Evolutionary conservation across 2,797 vertebrate genomes (phyloP), one percentile per base, ranked within the genome.

Genomic region (Tenualosa thibaudeaui): DNA sequence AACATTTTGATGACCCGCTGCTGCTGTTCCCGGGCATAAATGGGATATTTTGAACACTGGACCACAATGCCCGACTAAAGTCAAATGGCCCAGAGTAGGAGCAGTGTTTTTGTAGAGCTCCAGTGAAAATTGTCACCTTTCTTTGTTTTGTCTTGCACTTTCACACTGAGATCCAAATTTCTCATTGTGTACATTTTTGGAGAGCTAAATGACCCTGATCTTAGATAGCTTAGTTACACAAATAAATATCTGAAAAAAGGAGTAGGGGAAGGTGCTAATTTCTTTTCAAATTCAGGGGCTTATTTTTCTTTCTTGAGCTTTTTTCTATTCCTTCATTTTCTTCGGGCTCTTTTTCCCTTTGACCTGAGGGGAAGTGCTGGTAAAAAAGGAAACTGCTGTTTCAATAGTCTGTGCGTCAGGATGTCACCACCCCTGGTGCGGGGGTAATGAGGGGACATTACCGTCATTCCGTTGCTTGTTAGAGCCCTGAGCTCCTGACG

Each of bases 401-500:
- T 95, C 92, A 94, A 94, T 93, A 92, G 92, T 91, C 91, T 89
- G 91, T 91, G 91, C 90, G 91, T 93, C 94, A 95, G 95, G 95
- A 96, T 96, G 95, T 96, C 95, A 94, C 95, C 95, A 94, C 94
- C 92, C 91, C 89, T 87, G 88, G 85, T 91, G 89, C 91, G 91
- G 90, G 89, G 90, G 92, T 94, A 94, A 94, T 94, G 93, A 94
- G 95, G 91, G 92, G 93, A 93, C 91, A 91, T 93, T 88, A 92
- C 92, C 89, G 85, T 87, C 85, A 56, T 53, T 88, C 86, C 90
- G 86, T 89, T 86, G 89, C 92, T 87, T 85, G 71, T 93, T 91
- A 91, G 92, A 90, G 89, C 88, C 90, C 86, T 87, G 86, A 88
- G 92, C 88, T 90, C 88, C 91, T 92, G 92, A 91, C 91, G 92